A percentile compares a stretch with the other conserved stretches of the same genome.
These are phyloP conservation scores for Seira sanloemensis DNA, from an alignment of 2,888 invertebrate species.

Conservation along the genomic window DNA sequence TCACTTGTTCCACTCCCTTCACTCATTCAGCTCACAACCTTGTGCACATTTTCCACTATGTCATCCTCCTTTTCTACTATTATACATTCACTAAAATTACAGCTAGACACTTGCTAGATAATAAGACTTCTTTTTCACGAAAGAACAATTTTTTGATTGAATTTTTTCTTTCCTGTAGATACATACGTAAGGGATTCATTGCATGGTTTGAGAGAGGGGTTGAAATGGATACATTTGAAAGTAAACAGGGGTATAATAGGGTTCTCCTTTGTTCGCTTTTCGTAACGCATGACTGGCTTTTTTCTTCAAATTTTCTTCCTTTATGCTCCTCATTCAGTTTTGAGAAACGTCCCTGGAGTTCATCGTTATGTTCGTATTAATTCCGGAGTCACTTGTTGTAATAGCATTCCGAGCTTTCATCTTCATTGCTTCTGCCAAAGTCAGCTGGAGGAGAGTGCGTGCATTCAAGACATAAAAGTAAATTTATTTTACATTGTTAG, in stretches of 20 bases:
- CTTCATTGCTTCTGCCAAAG: conserved; percentile 64
- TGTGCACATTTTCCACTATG: conserved; percentile 39
- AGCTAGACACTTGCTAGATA: not conserved
- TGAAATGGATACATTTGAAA: not conserved
- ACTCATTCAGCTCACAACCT: conserved; percentile 59
- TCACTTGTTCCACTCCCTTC: conserved; percentile 47
- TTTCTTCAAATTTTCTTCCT: not conserved
- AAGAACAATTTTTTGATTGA: not conserved
- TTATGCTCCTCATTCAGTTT: conserved; percentile 44
- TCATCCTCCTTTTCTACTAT: conserved; percentile 16
- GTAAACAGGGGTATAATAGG: not conserved
- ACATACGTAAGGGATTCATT: too few species aligned
- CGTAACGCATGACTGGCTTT: too few species aligned
- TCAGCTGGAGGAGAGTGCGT: conserved; percentile 38
- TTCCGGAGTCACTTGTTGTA: conserved; percentile 65
- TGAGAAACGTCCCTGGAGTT: conserved; percentile 62
- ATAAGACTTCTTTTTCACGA: not conserved
- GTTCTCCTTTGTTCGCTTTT: too few species aligned
- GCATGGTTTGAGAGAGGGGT: not conserved
- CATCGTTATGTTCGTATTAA: conserved; percentile 65
- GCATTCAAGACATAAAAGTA: not conserved
- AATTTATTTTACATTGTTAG: too few species aligned
- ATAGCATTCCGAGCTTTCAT: conserved; percentile 64
- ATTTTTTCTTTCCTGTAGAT: not conserved
- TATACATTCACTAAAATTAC: conserved; percentile 5